Evolutionary conservation across 2,888 invertebrate genomes (phyloP), one percentile per base, ranked within the genome.

Genomic region (Rhingia rostrata): DNA sequence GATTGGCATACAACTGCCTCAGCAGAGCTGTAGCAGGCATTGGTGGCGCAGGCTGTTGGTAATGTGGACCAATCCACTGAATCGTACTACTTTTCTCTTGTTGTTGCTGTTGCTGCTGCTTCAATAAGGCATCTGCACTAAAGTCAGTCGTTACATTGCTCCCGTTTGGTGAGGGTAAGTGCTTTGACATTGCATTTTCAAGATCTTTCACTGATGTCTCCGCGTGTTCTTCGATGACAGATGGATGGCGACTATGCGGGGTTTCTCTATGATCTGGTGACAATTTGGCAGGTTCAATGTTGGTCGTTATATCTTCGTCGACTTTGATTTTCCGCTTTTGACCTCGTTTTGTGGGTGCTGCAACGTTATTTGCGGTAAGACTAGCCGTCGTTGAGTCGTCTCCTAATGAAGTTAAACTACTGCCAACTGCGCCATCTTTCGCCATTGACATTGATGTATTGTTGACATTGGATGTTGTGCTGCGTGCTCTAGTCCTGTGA

Each of bases 141-240:
- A 97, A 97, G 89, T 97, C 97, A 0, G 97, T 97, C 88, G 95
- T 94, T 88, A 95, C 94, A n/a, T 92, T 91, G 0, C 86, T 86
- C 39, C 86, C 86, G 6, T 87, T 87, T 6, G 93, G 93, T 33
- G 93, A 93, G 3, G 96, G 96, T 75, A 98, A 92, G 92, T 98
- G 98, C 89, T 98, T 98, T 22, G 98, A 98, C 98, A 98, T 98
- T 54, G 97, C 98, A 89, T 98, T 97, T 91, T 98, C 98, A 87
- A 98, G 92, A 88, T 98, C 98, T 91, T 97, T 97, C 0, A 91
- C 91, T 6, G 91, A 90, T 0, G 90, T 89, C 88, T 92, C 88
- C 69, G 90, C 75, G 89, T 91, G 89, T 47, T 91, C 91, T 35
- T 91, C 91, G 43, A 90, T 91, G 64, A 89, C 88, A 9, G 89